Evolutionary conservation across 2,113 vertebrate genomes (phyloP), one percentile per base, ranked within the genome.

Genomic region (Ophthalmolycus amberensis): DNA sequence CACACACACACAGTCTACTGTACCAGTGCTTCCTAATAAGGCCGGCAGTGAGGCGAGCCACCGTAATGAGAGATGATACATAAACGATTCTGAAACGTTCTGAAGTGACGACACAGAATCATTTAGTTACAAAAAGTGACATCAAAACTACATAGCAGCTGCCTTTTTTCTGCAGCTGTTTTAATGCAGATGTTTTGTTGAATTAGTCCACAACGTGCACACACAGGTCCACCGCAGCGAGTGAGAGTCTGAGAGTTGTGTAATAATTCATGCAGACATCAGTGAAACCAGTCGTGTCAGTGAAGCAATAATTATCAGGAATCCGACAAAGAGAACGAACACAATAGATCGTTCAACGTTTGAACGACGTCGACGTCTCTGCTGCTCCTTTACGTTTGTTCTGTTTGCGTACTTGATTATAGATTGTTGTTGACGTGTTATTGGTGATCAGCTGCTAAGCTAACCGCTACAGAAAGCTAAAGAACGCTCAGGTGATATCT

Each of bases 21-120:
- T 20, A 27, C 0, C 50, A 66, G 20, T 22, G n/a, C n/a, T 50
- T 79, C 74, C 79, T 68, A 71, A 82, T 46, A 79, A n/a, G 1
- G 44, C 18, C 2, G 29, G 3, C 32, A n/a, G 6, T 25, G 78
- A 64, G 44, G 42, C 44, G 44, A 46, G 14, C 46, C 40, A 10
- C 38, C 9, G 38, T 9, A 38, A 40, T 40, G 38, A 40, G 38
- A 40, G 38, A 40, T 10, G 37, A 38, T 1, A 38, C 37, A 32
- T 29, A 3, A 29, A 29, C 29, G 29, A 29, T 29, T 29, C 2
- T 29, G 29, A 29, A 34, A 34, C 32, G 32, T 34, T 34, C 32
- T 34, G 37, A 38, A 38, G 8, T 38, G 37, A 8, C 8, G 37
- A 38, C 37, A 8, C 37, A 38, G 29, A 16, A 48, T 48, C 4